phyloP scores from a whole-genome alignment of 37 sponge, comb jelly and placozoan species.

The Axinella damicornis region DNA sequence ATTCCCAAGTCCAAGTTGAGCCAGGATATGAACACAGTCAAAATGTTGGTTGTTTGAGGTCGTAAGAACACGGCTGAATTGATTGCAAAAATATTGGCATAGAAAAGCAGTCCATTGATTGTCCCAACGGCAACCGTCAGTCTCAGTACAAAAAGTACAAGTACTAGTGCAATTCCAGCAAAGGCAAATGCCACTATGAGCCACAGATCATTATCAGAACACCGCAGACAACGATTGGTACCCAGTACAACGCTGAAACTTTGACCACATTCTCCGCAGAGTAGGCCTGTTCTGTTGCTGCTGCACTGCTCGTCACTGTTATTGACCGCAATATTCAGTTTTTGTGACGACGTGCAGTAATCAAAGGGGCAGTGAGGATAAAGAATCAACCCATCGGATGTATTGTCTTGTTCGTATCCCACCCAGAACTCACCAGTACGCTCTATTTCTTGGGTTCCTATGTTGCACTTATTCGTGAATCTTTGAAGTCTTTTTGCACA shows the following conservation, averaged over 20 bases:
- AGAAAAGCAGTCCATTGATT: no score
- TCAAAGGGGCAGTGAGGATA: no score
- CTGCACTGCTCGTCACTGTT: background rate
- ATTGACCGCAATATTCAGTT: background rate
- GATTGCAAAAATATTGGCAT: no score
- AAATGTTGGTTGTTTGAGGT: background rate
- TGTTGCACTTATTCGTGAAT: no score
- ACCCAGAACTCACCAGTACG: no score
- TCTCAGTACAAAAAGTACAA: background rate
- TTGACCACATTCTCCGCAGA: background rate
- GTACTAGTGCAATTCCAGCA: background rate
- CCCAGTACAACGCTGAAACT: constrained; percentile 5
- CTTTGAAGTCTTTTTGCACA: no score
- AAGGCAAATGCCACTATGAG: background rate
- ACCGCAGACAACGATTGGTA: background rate
- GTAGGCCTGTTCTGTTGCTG: background rate
- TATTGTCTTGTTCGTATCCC: no score
- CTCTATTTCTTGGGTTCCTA: no score
- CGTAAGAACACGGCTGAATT: no score
- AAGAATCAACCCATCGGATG: no score
- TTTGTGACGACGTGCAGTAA: no score
- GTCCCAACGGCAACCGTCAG: background rate
- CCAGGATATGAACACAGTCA: background rate
- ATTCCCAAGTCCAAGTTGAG: constrained; percentile 6
- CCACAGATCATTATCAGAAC: background rate